Base-by-base conservation (phyloP, 1,140 invertebrate genomes). In the Brachionus paranguensis region DNA sequence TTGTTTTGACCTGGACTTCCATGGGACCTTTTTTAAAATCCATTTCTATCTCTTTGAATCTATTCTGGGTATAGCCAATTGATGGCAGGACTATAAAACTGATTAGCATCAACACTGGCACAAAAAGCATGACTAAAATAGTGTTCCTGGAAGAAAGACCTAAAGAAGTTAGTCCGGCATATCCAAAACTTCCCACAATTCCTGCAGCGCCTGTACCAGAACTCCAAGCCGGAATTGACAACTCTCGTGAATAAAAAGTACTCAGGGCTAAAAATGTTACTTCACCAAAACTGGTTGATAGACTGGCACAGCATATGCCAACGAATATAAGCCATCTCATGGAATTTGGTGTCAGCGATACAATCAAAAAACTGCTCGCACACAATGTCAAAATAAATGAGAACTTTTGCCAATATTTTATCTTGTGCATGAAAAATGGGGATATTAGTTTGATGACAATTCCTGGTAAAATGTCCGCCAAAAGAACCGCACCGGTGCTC, bases 191-290 rank as follows among this genome's bases (percentile, higher is more conserved):
- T 45, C 94, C 94, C 85, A 94, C 91, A 50, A 95, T 90, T 68
- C 94, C 94, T 84, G 94, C 94, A 27, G 92, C 94, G 27, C 90
- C 90, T 53, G 94, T 95, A 17, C 94, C 94, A 2, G 94, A 95
- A 27, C 94, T 94, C 94, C 94, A 95, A 3, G 72, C 72, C 4
- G 93, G 92, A 12, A 93, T 93, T 6, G 72, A 76, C 20, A 95
- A 92, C 12, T 93, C 29, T 29, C 53, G 92, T 88, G 93, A 92
- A 86, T 84, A 86, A 84, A 85, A 91, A 8, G 93, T 91, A 85
- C 93, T 93, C 86, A 94, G 93, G 84, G 93, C 91, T 1, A 95
- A 89, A 76, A 94, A 91, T 1, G 94, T 94, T 12, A 93, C 91
- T 89, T 95, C 94, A 20, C 94, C 94, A n/a, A 95, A 90, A 50